Evolutionary conservation across 2,888 invertebrate genomes (phyloP).

Genomic region (Hydrotaea cyrtoneurina): DNA sequence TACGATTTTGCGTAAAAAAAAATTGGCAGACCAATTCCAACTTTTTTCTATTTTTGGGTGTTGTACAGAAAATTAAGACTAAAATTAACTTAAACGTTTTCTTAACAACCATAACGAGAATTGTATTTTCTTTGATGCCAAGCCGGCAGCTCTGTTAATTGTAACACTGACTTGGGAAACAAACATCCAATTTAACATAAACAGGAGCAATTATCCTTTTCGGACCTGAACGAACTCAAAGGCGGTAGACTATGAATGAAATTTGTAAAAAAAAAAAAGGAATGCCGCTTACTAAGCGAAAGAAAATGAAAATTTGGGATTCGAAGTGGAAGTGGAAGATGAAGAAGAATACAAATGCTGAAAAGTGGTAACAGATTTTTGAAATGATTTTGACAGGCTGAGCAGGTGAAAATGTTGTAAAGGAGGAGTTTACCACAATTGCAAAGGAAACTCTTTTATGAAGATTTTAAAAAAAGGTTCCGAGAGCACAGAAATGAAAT

Average conservation of each 20-base stretch:
- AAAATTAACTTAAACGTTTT: not conserved
- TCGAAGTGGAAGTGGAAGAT: too few relatives aligned
- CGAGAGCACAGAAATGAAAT: too few relatives aligned
- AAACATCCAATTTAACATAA: not conserved
- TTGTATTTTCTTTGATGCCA: not conserved
- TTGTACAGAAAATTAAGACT: not conserved
- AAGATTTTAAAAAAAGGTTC: too few relatives aligned
- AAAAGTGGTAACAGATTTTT: not conserved
- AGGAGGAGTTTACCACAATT: too few relatives aligned
- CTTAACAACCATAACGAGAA: not conserved
- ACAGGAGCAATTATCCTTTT: slow-evolving; percentile 7
- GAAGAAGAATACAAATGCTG: not conserved
- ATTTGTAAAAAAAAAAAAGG: too few relatives aligned
- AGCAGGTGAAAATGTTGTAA: not conserved
- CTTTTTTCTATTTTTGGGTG: too few relatives aligned
- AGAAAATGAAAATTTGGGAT: not conserved
- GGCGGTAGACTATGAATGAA: slow-evolving; percentile 7
- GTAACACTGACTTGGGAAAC: not conserved
- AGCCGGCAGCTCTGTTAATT: not conserved
- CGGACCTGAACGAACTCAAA: not conserved
- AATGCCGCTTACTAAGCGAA: not conserved
- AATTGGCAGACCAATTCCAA: not conserved
- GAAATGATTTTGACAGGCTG: not conserved
- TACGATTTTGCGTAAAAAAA: not conserved
- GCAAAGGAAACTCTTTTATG: too few relatives aligned